These are phyloP conservation scores for Agelas oroides DNA, from an alignment of 37 sponge, comb jelly and placozoan genomes.

Conservation along the genomic window DNA sequence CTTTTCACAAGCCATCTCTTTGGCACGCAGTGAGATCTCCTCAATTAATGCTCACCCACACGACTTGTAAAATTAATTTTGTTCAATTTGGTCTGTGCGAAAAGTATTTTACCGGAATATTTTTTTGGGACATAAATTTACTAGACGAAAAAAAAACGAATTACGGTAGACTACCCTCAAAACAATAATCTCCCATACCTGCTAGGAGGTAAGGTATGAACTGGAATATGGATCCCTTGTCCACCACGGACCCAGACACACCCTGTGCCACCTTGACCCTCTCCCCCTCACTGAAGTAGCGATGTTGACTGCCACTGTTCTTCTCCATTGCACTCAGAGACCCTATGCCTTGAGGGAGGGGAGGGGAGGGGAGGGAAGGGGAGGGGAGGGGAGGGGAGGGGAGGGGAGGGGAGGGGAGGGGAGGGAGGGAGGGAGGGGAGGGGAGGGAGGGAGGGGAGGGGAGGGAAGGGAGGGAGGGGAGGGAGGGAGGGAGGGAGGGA, in stretches of 20 bases:
- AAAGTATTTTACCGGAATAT: no score
- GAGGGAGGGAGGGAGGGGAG: background rate
- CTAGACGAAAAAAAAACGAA: no score
- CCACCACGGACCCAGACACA: slow-evolving; percentile 93
- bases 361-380: background rate
- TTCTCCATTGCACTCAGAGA: slow-evolving; percentile 93
- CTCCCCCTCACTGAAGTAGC: slow-evolving; percentile 70
- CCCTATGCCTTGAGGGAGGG: slow-evolving; percentile 76
- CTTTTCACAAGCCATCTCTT: no score
- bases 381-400: background rate
- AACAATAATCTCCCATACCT: no score
- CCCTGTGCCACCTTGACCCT: slow-evolving; percentile 88
- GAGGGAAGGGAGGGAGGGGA: slow-evolving; percentile 12
- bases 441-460: slow-evolving; percentile 2
- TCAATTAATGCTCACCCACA: no score
- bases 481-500: background rate
- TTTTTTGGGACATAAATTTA: no score
- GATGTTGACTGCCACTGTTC: slow-evolving; percentile 55
- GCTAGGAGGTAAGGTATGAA: slow-evolving; percentile 87
- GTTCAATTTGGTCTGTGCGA: no score
- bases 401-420: background rate
- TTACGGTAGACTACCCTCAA: no score
- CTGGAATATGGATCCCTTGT: slow-evolving; percentile 91
- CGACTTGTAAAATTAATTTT: no score
- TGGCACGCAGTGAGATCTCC: no score